Evolutionary conservation across 1,140 invertebrate species (phyloP), one percentile per base, ranked within the genome.

Genomic region (Acromyrmex heyeri): DNA sequence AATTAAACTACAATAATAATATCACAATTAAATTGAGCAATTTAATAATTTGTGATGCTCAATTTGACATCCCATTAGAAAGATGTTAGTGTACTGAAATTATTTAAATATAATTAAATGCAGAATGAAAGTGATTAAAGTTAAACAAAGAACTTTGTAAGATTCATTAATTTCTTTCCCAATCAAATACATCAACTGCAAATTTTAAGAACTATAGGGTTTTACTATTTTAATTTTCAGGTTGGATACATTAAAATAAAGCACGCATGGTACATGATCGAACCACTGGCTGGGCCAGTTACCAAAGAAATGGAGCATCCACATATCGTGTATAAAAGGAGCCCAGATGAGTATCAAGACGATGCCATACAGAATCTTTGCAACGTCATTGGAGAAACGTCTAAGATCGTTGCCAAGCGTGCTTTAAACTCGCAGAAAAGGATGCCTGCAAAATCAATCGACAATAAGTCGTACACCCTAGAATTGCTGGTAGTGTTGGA

Each of bases 401-500:
- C 87, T 16, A 86, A 86, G 21, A 91, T 77, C 59, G 88, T 92
- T 86, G 87, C 88, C 67, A 91, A 92, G 61, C 85, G 91, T 24
- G 70, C 85, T 67, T 86, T 73, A 44, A 79, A 73, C 77, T 65
- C 61, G 44, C 61, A 67, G 48, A 90, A 88, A 61, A 76, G 64
- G 27, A 70, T 81, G 27, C 34, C 55, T 14, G 27, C 72, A 57
- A 89, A 83, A 85, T 18, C 14, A 21, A 85, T 64, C 16, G 78
- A 90, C 78, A 61, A 87, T 50, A 86, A 14, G 12, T 65, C 77
- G 10, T 90, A 89, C 72, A 95, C 96, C 86, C 95, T 97, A 21
- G 96, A 97, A 90, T 94, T 96, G 0, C 91, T 97, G 86, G 94
- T 97, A n/a, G 96, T 97, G 6, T 95, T 97, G 38, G 96, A 97